Evolutionary conservation across 1,140 invertebrate genomes (phyloP).

Genomic region (Tetramorium simillimum): DNA sequence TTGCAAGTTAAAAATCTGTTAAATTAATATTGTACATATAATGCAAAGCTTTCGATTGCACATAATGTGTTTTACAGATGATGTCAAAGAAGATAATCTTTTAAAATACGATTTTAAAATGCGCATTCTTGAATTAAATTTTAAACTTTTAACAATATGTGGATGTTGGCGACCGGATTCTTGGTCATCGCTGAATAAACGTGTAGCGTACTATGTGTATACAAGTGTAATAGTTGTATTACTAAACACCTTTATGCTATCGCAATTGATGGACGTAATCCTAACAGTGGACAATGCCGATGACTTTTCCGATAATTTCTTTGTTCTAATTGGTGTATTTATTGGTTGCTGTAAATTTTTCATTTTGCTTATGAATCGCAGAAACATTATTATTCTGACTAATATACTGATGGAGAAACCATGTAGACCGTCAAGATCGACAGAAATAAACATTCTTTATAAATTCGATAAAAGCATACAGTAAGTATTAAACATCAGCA

Average conservation of each 20-base stretch:
- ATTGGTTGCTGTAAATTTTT: conserved; percentile 54
- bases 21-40: not conserved
- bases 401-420: conserved; percentile 34
- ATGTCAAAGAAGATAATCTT: not conserved
- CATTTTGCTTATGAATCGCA: conserved; percentile 35
- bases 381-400: not conserved
- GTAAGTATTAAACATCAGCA: conserved; percentile 29
- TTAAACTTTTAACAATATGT: conserved; percentile 50
- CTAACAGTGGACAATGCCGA: conserved; percentile 20
- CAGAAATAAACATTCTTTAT: conserved; percentile 46
- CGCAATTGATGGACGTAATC: conserved; percentile 56
- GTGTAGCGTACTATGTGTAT: conserved; percentile 2
- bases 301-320: conserved; percentile 56
- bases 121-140: conserved; percentile 24
- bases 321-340: conserved; percentile 40
- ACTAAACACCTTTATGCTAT: conserved; percentile 41
- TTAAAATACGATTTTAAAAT: conserved; percentile 13
- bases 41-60: not conserved
- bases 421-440: not conserved
- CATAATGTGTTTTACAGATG: not conserved
- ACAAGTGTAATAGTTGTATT: conserved; percentile 29
- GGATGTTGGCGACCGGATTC: conserved; percentile 60
- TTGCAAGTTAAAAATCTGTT: not conserved
- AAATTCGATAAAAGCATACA: conserved; percentile 63
- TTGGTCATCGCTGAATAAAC: not conserved